Conservation (phyloP, 2,113 vertebrate genomes). For the Labrus mixtus region DNA sequence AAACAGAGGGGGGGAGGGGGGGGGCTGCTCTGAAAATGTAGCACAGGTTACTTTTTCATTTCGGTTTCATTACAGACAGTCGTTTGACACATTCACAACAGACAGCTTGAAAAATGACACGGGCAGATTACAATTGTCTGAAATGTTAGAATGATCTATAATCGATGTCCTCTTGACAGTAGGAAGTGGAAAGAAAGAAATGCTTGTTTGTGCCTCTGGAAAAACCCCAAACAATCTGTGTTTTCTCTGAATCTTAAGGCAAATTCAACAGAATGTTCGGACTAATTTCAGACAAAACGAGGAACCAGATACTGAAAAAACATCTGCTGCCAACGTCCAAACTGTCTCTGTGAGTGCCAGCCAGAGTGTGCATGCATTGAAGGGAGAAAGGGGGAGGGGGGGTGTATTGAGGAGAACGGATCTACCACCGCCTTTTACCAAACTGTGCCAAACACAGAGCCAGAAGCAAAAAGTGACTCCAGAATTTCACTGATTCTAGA, state of each 20-base stretch:
- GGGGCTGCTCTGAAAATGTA: conserved; percentile 6
- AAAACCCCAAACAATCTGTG: conserved; percentile 20
- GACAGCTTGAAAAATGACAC: conserved; percentile 49
- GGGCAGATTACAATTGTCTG: conserved; percentile 47
- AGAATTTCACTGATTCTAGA: not conserved
- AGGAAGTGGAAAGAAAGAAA: not conserved
- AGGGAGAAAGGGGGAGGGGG: not conserved
- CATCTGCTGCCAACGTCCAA: conserved; percentile 14
- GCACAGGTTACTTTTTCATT: conserved; percentile 24
- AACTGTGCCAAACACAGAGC: conserved; percentile 62
- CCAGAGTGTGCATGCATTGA: conserved; percentile 58
- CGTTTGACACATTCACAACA: conserved; percentile 60
- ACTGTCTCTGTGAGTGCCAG: conserved; percentile 55
- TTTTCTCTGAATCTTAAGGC: conserved; percentile 64
- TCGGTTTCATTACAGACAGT: conserved; percentile 17
- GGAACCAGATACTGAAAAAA: conserved; percentile 20
- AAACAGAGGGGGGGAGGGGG: conserved; percentile 17
- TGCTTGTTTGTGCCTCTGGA: not conserved
- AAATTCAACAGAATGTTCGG: conserved; percentile 58
- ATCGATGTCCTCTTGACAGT: conserved; percentile 18
- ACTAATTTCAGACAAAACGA: conserved; percentile 21
- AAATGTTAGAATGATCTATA: conserved; percentile 20
- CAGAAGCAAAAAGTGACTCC: conserved; percentile 37
- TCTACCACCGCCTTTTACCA: conserved; percentile 62
- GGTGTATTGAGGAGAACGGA: conserved; percentile 5